Evolutionary conservation across 2,888 invertebrate genomes (phyloP), one percentile per base, ranked within the genome.

Genomic region (Quadroppia sp.): DNA sequence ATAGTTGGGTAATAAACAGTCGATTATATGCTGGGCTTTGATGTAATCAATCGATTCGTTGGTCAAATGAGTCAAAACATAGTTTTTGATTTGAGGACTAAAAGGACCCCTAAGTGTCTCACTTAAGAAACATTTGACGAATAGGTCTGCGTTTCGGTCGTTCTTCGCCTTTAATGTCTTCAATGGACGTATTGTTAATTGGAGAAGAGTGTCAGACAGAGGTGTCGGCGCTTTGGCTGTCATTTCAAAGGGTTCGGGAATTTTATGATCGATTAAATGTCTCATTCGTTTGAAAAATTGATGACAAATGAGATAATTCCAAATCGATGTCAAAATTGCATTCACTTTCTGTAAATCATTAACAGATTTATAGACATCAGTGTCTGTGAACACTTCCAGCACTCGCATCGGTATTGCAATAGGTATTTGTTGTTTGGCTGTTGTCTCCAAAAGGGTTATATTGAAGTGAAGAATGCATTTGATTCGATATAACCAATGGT

Each of bases 151-250:
- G 9, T 50, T 71, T 32, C 13, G 17, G 1, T 59, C 50, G 53
- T 61, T 59, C 25, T 15, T 40, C 15, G 56, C 17, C 28, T 59
- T 56, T 50, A 71, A 4, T 53, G 59, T 32, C 28, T 73, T 30
- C 73, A 94, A 84, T 0, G 94, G 93, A 77, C 90, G 86, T 79
- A 89, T 86, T 75, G 94, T 87, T 80, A 94, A 87, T 79, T 89
- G 88, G 74, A 91, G 83, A 1, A 92, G 84, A 76, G 89, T 89
- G 50, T 87, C 88, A 9, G 89, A 86, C 28, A 90, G 84, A 1
- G 88, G 88, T 36, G 89, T 90, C 0, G 90, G 90, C 32, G 91
- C 87, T 75, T 86, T 85, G 0, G 87, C 81, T 0, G 88, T 88
- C 32, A 87, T 86, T 59, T 90, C 89, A 78, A 88, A 87, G 78